These are phyloP conservation scores for Emydocephalus ijimae DNA, from an alignment of 2,113 vertebrate species.

Conservation along the genomic window DNA sequence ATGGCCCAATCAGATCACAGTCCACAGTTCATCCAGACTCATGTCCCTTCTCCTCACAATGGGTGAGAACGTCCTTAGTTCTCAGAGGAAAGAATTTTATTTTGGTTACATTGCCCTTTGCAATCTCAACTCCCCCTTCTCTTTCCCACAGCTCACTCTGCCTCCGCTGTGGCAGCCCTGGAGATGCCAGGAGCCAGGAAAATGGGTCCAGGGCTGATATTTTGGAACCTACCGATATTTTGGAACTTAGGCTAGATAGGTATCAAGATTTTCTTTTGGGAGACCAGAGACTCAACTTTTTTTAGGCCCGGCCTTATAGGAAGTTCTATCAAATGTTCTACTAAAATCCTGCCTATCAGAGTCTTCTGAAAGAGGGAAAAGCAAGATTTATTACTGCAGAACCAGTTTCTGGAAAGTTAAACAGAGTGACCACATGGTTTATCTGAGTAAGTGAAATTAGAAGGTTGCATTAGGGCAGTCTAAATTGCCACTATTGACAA, in stretches of 20 bases:
- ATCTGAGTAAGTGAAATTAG: slow-evolving; percentile 25
- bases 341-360: not conserved
- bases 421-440: slow-evolving; percentile 20
- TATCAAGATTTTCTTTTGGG: not conserved
- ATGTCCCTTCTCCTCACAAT: too few species aligned
- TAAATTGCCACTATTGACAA: slow-evolving; percentile 21
- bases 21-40: too few species aligned
- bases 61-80: too few species aligned
- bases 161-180: too few species aligned
- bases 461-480: slow-evolving; percentile 15
- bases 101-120: too few species aligned
- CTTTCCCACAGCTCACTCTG: too few species aligned
- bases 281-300: not conserved
- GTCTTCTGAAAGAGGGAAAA: not conserved
- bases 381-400: slow-evolving; percentile 10
- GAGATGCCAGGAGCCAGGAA: too few species aligned
- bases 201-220: too few species aligned
- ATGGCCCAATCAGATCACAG: too few species aligned
- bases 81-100: too few species aligned
- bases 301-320: not conserved
- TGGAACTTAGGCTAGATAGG: not conserved
- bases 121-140: too few species aligned
- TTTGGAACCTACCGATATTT: not conserved
- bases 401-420: not conserved
- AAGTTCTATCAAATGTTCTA: not conserved